Base-by-base conservation (phyloP, 1,140 invertebrate species). In the Drosophila ohnishii region DNA sequence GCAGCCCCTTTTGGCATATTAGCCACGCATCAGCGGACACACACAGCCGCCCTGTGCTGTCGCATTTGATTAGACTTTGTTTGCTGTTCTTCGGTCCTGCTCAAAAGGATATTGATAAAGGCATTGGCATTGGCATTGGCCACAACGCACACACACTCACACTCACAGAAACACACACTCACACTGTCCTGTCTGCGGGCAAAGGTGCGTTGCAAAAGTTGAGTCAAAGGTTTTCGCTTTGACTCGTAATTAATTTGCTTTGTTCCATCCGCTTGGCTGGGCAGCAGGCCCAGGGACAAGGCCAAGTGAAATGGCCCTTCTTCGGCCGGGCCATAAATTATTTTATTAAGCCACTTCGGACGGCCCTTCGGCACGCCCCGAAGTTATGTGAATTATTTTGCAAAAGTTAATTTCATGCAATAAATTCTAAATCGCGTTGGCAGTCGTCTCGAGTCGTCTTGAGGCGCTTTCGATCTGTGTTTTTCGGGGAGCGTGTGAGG, bases 191-290 rank as follows among this genome's bases (percentile, higher is more conserved):
- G 53, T 37, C 53, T 69, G 45, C 64, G 55, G 56, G 50, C 40
- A 73, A 83, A 80, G 85, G 80, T 85, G 74, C 77, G 67, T 84
- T 75, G 28, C 76, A 11, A 75, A 64, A 71, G 73, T 70, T 53
- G 61, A 80, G 84, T 83, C 84, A 87, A 88, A 86, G 74, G 83
- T 81, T 88, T 69, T 88, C 63, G 40, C 80, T 80, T 88, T 88
- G 84, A 88, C 88, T 81, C 86, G 88, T 86, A 90, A 90, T 90
- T 90, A 90, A 90, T 90, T 90, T 82, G 88, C 88, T 90, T 90
- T 90, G 88, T 90, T 90, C 66, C 75, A 69, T 85, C 47, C 84
- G 63, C 73, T 85, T 65, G 80, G 83, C 80, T 88, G 78, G 59
- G 55, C 64, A 63, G 16, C 50, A 28, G 51, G 2, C 53, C 14